These are phyloP conservation scores for Drosophila testacea DNA, from an alignment of 2,888 invertebrate genomes.

Conservation along the genomic window DNA sequence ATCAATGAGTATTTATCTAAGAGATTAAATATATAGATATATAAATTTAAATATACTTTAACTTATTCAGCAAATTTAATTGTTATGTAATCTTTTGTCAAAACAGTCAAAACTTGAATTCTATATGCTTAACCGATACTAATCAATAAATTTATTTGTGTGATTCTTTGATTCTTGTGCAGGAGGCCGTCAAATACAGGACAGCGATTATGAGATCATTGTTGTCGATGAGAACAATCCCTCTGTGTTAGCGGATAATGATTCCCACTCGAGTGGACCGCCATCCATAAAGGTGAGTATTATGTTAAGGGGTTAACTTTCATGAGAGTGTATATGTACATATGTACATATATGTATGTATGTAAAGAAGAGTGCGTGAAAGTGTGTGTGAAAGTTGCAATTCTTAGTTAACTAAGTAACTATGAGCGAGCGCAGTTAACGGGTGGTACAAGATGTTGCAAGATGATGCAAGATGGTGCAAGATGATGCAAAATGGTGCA, in stretches of 20 bases:
- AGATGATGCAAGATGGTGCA: too few relatives aligned
- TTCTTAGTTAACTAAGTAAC: not conserved
- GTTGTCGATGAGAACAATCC: conserved; percentile 96
- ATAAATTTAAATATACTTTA: conserved; percentile 19
- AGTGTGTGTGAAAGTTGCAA: conserved; percentile 2
- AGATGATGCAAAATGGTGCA: not conserved
- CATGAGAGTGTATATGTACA: too few relatives aligned
- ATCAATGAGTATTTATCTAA: conserved; percentile 15
- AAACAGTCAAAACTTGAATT: not conserved
- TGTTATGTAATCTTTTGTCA: conserved; percentile 11
- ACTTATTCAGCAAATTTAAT: conserved; percentile 11
- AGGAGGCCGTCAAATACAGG: conserved; percentile 87
- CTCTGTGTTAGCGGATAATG: conserved; percentile 91
- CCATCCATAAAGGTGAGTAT: conserved; percentile 93
- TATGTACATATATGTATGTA: not conserved
- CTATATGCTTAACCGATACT: not conserved
- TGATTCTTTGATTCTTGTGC: conserved; percentile 24
- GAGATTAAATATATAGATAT: conserved; percentile 1
- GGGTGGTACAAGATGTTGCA: not conserved
- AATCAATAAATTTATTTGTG: not conserved
- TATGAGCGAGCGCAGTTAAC: not conserved
- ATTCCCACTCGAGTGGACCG: conserved; percentile 90
- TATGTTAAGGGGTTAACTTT: not conserved
- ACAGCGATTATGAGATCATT: conserved; percentile 95
- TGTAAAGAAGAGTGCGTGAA: not conserved